These are phyloP conservation scores for Periplaneta americana DNA, from an alignment of 1,140 invertebrate genomes.

Conservation along the genomic window DNA sequence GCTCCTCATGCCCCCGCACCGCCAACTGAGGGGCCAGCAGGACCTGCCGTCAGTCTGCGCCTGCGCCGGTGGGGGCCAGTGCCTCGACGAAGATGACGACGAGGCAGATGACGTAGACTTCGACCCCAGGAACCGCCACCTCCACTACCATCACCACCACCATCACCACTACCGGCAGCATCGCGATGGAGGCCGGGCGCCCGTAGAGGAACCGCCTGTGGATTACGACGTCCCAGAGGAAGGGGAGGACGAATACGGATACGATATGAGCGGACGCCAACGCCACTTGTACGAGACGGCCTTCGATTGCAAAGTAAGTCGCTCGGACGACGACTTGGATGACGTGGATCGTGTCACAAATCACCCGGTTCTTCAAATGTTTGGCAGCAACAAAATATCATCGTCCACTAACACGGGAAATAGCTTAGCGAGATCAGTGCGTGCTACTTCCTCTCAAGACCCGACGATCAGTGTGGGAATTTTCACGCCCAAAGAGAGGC, in stretches of 20 bases:
- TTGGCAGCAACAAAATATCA: constrained; percentile 37
- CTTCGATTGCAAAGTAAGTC: constrained; percentile 79
- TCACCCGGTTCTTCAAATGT: constrained; percentile 64
- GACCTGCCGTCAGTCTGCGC: constrained; percentile 48
- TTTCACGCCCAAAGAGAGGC: constrained; percentile 39
- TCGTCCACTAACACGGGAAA: background rate
- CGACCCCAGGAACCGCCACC: background rate
- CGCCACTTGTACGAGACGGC: constrained; percentile 82
- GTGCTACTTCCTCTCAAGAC: constrained; percentile 13
- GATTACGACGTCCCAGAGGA: constrained; percentile 6
- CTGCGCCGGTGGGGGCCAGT: constrained; percentile 38
- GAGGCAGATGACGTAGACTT: constrained; percentile 32
- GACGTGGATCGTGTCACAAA: constrained; percentile 74
- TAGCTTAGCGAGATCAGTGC: background rate
- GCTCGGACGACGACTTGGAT: constrained; percentile 75
- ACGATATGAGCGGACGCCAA: constrained; percentile 57
- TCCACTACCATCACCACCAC: background rate
- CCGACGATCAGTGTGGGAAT: constrained; percentile 27
- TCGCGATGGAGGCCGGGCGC: background rate
- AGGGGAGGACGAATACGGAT: constrained; percentile 34
- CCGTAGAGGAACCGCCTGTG: constrained; percentile 1
- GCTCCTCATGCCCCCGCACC: constrained; percentile 41
- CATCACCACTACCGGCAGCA: background rate
- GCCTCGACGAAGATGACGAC: constrained; percentile 26
- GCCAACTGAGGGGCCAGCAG: constrained; percentile 38